Evolutionary conservation across 64 coral and sea anemone genomes (phyloP).

Genomic region (Montipora efflorescens): DNA sequence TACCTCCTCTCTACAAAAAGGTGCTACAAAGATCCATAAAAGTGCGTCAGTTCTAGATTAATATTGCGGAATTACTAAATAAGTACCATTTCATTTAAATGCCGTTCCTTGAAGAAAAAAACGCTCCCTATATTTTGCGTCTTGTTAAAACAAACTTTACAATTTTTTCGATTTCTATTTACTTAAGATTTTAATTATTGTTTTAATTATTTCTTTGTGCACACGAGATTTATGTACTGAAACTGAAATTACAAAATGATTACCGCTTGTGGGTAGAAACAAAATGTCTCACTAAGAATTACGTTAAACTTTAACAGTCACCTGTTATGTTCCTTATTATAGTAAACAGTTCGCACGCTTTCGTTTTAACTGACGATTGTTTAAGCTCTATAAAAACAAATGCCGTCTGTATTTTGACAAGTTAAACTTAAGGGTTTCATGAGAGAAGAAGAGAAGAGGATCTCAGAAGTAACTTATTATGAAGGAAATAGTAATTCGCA

Average conservation of each 20-base stretch:
- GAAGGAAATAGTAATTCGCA: constrained; percentile 60
- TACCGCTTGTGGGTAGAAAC: background rate
- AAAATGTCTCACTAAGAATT: background rate
- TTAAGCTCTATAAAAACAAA: background rate
- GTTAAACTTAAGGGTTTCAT: background rate
- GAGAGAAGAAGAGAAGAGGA: background rate
- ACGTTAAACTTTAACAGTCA: constrained; percentile 28
- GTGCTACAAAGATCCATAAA: too few relatives aligned
- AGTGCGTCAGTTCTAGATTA: too few relatives aligned
- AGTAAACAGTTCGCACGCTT: constrained; percentile 13
- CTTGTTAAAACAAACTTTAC: background rate
- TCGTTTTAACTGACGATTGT: background rate
- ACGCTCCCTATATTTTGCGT: too few relatives aligned
- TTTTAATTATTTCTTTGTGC: background rate
- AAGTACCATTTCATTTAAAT: background rate
- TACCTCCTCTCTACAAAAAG: too few relatives aligned
- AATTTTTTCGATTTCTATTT: background rate
- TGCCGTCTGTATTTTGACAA: background rate
- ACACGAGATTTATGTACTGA: background rate
- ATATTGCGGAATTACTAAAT: too few relatives aligned
- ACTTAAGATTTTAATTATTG: background rate
- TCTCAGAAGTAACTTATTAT: background rate
- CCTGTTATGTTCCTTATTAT: constrained; percentile 27
- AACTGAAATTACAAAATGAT: constrained; percentile 33
- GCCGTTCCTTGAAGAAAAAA: background rate